phyloP scores from a whole-genome alignment of 2,797 vertebrate species.

The Ptychadena robeensis region DNA sequence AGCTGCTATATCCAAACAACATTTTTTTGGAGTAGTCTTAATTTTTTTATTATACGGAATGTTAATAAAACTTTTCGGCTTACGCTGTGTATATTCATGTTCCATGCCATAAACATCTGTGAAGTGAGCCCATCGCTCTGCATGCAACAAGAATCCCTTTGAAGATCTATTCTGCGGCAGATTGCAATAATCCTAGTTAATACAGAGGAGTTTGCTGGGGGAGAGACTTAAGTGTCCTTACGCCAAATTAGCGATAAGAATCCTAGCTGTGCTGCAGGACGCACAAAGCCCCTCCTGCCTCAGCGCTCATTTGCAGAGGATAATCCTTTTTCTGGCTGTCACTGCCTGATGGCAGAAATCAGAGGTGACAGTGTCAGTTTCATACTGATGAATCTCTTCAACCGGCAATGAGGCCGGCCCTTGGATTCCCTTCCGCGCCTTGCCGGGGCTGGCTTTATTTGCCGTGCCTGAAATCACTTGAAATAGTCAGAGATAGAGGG shows the following conservation, averaged over 20 bases:
- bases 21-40: neutral
- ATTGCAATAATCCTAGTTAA: constrained; percentile 42
- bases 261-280: constrained; percentile 26
- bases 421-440: constrained; percentile 11
- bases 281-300: constrained; percentile 14
- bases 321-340: constrained; percentile 55
- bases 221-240: constrained; percentile 51
- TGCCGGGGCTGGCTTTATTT: constrained; percentile 1
- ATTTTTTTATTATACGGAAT: neutral
- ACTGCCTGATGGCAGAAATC: constrained; percentile 40
- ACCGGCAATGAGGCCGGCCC: constrained; percentile 16
- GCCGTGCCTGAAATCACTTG: constrained; percentile 51
- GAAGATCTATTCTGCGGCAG: constrained; percentile 40
- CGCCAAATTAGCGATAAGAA: constrained; percentile 52
- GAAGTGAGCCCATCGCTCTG: neutral
- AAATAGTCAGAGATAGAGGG: constrained; percentile 50
- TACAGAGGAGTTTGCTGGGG: constrained; percentile 37
- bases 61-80: neutral
- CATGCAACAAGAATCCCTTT: constrained; percentile 39
- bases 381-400: constrained; percentile 37
- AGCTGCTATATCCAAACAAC: neutral
- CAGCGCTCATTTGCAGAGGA: constrained; percentile 54
- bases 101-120: constrained; percentile 11
- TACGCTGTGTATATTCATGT: neutral
- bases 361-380: constrained; percentile 53